These are phyloP conservation scores for Melanotus villosus DNA, from an alignment of 2,888 invertebrate genomes.

Conservation along the genomic window DNA sequence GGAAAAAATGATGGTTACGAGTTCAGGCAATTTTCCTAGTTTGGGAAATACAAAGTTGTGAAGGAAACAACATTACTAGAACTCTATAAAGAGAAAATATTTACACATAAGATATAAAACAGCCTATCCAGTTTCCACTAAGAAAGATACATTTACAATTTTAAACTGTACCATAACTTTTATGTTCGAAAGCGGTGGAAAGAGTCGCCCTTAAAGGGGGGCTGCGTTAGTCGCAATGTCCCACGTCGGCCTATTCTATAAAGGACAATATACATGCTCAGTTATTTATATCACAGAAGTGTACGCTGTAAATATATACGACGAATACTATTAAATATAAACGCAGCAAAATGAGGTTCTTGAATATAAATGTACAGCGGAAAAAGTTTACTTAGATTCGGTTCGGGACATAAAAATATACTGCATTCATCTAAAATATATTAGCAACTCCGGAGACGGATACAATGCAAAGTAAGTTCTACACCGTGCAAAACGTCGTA, in stretches of 20 bases:
- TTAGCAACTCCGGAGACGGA: conserved; percentile 54
- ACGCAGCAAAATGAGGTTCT: conserved; percentile 55
- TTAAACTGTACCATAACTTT: conserved; percentile 58
- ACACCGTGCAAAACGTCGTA: conserved; percentile 33
- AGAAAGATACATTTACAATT: conserved; percentile 55
- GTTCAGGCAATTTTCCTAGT: conserved; percentile 19
- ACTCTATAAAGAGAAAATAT: conserved; percentile 46
- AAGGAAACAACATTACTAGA: conserved; percentile 52
- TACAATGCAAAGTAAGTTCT: conserved; percentile 53
- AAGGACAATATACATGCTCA: conserved; percentile 54
- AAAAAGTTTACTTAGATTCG: conserved; percentile 56
- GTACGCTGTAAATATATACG: conserved; percentile 50
- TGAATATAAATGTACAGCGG: conserved; percentile 55
- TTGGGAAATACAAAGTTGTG: conserved; percentile 33
- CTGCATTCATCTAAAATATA: conserved; percentile 60
- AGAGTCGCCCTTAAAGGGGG: conserved; percentile 49
- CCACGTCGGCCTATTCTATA: conserved; percentile 51
- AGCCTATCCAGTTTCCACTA: conserved; percentile 50
- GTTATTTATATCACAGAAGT: conserved; percentile 50
- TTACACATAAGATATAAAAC: conserved; percentile 53
- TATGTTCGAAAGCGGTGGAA: conserved; percentile 53
- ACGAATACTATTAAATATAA: conserved; percentile 58
- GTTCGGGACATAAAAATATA: conserved; percentile 58
- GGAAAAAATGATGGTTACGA: background rate
- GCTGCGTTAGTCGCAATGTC: conserved; percentile 51